Evolutionary conservation across 2,888 invertebrate species (phyloP), one percentile per base, ranked within the genome.

Genomic region (Perizoma affinitatum): DNA sequence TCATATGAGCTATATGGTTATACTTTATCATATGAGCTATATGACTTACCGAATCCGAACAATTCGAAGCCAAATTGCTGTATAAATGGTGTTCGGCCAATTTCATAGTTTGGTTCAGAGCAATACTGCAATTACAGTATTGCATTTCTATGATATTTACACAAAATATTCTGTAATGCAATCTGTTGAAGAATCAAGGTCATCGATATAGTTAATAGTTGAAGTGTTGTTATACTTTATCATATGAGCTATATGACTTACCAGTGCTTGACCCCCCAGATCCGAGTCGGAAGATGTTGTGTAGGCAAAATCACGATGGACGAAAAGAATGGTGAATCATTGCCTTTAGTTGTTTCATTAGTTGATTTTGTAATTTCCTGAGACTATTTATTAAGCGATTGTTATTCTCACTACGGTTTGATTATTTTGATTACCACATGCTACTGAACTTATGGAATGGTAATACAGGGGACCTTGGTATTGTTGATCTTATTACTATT

Each of bases 301-400:
- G 22, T 3, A 3, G 22, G 22, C 22, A 22, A 22, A 22, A 22
- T 22, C 22, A 22, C 22, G 22, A 3, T 22, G 22, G 22, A 22
- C 22, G 22, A 22, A 22, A 22, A 22, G 22, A 22, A 22, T 22
- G 22, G 34, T 46, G 8, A 35, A n/a, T 34, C 5, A 46, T 1
- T 0, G 11, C 35, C 2, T 45, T 7, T 4, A 33, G 10, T 75
- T 79, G 73, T 77, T 80, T 74, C 59, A 71, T 75, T 74, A 76
- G 69, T 76, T 73, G 69, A 73, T 73, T 74, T 74, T 34, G 10
- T 78, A 82, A 89, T 90, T 79, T 80, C n/a, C 83, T 74, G 80
- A 86, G 86, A 84, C 78, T 83, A 86, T 88, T 87, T 85, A 87
- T 87, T 83, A 84, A 86, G 79, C 82, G 82, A 86, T 88, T 88